Evolutionary conservation across 2,797 vertebrate genomes (phyloP).

Genomic region (Lutjanus argentimaculatus): DNA sequence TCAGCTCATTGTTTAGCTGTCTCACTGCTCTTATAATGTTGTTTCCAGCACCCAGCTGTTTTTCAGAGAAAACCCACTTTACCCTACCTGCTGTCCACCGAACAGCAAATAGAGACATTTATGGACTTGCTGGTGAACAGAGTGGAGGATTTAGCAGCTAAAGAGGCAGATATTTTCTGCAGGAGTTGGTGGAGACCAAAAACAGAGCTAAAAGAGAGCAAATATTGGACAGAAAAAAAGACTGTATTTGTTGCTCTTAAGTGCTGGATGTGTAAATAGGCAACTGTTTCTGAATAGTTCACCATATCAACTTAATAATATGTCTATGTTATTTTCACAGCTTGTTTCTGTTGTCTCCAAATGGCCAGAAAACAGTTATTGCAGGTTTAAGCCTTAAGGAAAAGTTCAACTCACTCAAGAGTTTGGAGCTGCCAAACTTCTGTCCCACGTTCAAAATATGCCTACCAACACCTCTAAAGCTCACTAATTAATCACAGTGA

Average conservation of each 20-base stretch:
- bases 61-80: too few species aligned
- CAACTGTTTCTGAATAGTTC: not conserved
- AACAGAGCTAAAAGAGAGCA: not conserved
- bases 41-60: too few species aligned
- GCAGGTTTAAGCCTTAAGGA: not conserved
- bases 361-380: not conserved
- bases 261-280: not conserved
- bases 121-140: not conserved
- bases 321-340: too few species aligned
- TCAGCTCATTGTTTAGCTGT: too few species aligned
- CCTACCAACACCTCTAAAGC: not conserved
- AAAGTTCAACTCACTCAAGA: not conserved
- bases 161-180: not conserved
- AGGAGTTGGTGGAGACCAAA: not conserved
- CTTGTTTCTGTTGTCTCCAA: not conserved
- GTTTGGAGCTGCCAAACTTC: too few species aligned
- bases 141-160: not conserved
- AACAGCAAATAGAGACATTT: too few species aligned
- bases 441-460: not conserved
- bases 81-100: too few species aligned
- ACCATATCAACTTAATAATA: too few species aligned
- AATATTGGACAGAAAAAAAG: not conserved
- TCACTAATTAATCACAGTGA: not conserved
- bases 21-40: too few species aligned
- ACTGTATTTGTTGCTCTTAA: not conserved